Percentiles rank a stretch among this genome's conserved stretches.
phyloP scores from a whole-genome alignment of 2,888 invertebrate genomes.

The Beris morrisii region DNA sequence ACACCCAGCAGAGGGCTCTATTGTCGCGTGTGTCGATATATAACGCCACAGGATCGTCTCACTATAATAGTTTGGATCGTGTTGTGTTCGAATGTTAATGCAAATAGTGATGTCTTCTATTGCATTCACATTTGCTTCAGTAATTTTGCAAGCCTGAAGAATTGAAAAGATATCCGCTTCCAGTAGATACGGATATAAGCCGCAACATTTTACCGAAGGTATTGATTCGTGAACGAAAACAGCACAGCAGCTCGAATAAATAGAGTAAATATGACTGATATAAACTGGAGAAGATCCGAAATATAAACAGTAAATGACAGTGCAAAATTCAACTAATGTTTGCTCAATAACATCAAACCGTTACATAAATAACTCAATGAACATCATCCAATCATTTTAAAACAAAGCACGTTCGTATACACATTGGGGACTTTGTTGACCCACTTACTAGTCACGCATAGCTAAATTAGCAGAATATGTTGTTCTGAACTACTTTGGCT shows the following conservation, averaged over 20 bases:
- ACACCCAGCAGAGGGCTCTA: too few species aligned
- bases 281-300: constrained; percentile 17
- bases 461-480: constrained; percentile 10
- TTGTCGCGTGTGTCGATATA: too few species aligned
- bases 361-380: constrained; percentile 18
- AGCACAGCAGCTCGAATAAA: background rate
- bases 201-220: too few species aligned
- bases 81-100: too few species aligned
- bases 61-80: too few species aligned
- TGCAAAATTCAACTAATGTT: constrained; percentile 30
- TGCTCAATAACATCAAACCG: constrained; percentile 23
- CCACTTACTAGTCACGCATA: constrained; percentile 21
- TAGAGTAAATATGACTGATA: constrained; percentile 14
- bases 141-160: too few species aligned
- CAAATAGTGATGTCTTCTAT: too few species aligned
- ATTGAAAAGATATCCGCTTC: too few species aligned
- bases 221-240: constrained; percentile 15
- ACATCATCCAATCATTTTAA: constrained; percentile 35
- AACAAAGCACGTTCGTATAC: constrained; percentile 36
- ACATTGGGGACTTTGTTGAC: constrained; percentile 20
- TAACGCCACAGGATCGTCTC: too few species aligned
- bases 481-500: background rate
- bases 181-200: too few species aligned
- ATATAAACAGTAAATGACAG: constrained; percentile 26
- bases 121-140: too few species aligned